These are phyloP conservation scores for Nerophis ophidion DNA, from an alignment of 2,113 vertebrate species.

Conservation along the genomic window DNA sequence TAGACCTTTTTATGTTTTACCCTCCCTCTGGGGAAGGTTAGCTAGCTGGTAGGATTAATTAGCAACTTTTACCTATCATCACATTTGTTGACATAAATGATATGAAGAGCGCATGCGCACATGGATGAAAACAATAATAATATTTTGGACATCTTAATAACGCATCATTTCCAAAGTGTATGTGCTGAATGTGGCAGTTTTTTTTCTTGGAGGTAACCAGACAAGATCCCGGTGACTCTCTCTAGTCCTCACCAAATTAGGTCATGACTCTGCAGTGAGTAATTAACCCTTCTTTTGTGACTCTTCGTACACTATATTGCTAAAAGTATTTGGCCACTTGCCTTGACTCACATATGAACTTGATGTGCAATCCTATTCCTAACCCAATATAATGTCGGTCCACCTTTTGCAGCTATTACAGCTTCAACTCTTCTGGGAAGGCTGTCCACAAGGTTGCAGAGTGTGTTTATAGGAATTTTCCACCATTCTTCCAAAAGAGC, in stretches of 20 bases:
- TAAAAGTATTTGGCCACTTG: no score
- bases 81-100: not conserved
- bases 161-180: not conserved
- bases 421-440: no score
- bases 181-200: not conserved
- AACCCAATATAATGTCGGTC: no score
- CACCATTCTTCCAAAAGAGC: no score
- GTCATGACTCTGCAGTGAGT: constrained; percentile 21
- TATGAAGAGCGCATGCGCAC: no score
- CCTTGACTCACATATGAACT: no score
- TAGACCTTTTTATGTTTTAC: not conserved
- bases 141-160: no score
- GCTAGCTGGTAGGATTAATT: not conserved
- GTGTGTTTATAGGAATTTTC: no score
- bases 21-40: not conserved
- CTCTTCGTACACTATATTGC: constrained; percentile 3
- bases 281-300: constrained; percentile 20
- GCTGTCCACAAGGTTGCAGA: no score
- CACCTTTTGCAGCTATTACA: no score
- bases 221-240: not conserved
- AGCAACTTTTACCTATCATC: not conserved
- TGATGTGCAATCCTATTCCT: no score
- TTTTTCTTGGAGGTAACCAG: not conserved
- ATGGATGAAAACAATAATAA: no score
- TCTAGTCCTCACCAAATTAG: constrained; percentile 42